Conservation (phyloP, 1,140 invertebrate genomes). For the Odontomachus brunneus region DNA sequence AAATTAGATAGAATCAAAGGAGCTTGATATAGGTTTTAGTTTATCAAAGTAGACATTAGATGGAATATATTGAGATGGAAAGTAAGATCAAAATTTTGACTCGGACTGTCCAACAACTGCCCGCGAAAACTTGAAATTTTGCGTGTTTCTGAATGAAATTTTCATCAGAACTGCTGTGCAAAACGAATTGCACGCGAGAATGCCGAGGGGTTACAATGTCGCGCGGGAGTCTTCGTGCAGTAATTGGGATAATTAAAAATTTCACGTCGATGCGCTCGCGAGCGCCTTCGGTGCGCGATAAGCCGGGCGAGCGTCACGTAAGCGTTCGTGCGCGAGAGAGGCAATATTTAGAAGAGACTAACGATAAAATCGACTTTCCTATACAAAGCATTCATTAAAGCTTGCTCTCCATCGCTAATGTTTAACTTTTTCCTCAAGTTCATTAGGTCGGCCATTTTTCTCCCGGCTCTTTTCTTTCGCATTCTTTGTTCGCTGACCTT, state of each 20-base stretch:
- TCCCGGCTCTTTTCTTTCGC: constrained; percentile 48
- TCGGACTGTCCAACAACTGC: no score
- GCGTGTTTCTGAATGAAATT: no score
- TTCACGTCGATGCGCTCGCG: constrained; percentile 37
- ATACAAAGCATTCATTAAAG: constrained; percentile 71
- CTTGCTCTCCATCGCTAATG: constrained; percentile 61
- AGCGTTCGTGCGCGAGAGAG: constrained; percentile 53
- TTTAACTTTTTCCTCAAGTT: constrained; percentile 78
- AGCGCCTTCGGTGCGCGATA: constrained; percentile 48
- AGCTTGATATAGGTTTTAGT: no score
- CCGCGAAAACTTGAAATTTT: no score
- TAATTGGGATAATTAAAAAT: constrained; percentile 41
- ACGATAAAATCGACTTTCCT: constrained; percentile 66
- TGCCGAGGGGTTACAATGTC: not conserved
- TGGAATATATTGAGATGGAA: no score
- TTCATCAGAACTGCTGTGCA: no score
- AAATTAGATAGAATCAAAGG: no score
- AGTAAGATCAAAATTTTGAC: no score
- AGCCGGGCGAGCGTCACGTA: constrained; percentile 47
- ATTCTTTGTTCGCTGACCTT: constrained; percentile 58
- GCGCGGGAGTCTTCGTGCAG: not conserved
- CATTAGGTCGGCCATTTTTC: constrained; percentile 78
- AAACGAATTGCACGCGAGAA: not conserved
- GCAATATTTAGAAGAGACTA: constrained; percentile 60
- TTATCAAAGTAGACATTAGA: no score